phyloP scores from a whole-genome alignment of 30 jellyfish, hydroid and myxozoan genomes.

The Calvadosia cruxmelitensis region DNA sequence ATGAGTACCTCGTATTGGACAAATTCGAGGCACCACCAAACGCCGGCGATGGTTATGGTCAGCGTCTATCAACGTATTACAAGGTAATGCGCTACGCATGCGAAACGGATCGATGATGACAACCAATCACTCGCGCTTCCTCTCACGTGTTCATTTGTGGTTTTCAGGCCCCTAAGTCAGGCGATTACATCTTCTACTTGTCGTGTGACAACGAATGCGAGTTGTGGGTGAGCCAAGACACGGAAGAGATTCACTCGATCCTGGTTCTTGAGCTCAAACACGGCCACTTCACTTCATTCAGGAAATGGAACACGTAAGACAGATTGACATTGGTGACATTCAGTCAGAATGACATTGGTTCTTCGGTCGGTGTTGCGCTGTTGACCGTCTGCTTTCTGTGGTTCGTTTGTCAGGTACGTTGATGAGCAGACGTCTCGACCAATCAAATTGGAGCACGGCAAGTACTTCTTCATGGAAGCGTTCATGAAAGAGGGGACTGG shows the following conservation, averaged over 20 bases:
- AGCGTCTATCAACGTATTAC: slow-evolving; percentile 73
- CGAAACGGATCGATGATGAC: no score
- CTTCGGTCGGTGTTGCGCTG: neutral
- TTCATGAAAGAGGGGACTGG: slow-evolving; percentile 94
- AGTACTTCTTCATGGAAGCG: slow-evolving; percentile 77
- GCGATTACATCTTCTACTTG: slow-evolving; percentile 58
- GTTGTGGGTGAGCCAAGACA: slow-evolving; percentile 83
- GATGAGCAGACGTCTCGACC: slow-evolving; percentile 74
- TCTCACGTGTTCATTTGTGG: neutral
- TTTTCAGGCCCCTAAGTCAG: slow-evolving; percentile 77
- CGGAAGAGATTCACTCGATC: slow-evolving; percentile 79
- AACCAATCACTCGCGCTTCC: no score
- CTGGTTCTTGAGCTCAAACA: slow-evolving; percentile 48
- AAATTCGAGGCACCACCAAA: slow-evolving; percentile 98
- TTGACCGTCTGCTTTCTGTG: neutral
- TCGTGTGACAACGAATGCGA: slow-evolving; percentile 98
- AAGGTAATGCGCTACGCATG: slow-evolving; percentile 35
- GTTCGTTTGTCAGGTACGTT: slow-evolving; percentile 44
- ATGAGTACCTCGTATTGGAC: slow-evolving; percentile 77
- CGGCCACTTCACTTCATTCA: slow-evolving; percentile 77
- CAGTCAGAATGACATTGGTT: no score
- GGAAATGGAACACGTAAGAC: slow-evolving; percentile 91
- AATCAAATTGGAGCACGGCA: slow-evolving; percentile 41
- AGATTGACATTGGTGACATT: no score
- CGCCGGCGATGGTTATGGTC: slow-evolving; percentile 99